These are phyloP conservation scores for Hyphantria cunea DNA, from an alignment of 1,140 invertebrate species.

Conservation along the genomic window DNA sequence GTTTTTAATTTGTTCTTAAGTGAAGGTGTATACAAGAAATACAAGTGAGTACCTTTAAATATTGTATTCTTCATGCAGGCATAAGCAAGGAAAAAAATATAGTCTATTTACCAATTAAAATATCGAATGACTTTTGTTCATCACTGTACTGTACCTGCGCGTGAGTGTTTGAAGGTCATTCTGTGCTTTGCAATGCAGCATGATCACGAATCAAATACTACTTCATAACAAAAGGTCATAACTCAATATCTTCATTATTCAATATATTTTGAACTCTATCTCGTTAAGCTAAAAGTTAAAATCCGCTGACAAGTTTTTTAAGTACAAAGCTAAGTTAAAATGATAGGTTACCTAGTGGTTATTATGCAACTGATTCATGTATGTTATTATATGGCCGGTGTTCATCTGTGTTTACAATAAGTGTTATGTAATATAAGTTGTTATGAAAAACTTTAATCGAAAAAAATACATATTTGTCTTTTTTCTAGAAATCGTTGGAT, in stretches of 20 bases:
- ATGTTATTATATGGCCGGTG: conserved; percentile 1
- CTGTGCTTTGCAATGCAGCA: conserved; percentile 63
- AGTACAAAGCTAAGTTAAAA: conserved; percentile 8
- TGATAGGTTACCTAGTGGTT: conserved; percentile 18
- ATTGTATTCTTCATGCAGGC: too few species aligned
- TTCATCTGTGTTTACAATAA: conserved; percentile 15
- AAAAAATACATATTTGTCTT: too few species aligned
- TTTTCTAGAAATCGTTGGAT: too few species aligned
- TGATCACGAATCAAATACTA: conserved; percentile 50
- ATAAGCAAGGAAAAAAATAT: too few species aligned
- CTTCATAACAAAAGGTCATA: conserved; percentile 22
- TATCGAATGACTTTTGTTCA: neutral
- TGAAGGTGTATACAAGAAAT: too few species aligned
- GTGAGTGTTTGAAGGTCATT: conserved; percentile 65
- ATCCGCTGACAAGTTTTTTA: too few species aligned
- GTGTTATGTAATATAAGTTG: conserved; percentile 1
- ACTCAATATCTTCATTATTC: neutral
- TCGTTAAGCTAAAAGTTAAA: neutral
- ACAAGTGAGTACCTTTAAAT: too few species aligned
- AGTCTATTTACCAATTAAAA: too few species aligned
- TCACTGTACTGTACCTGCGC: conserved; percentile 48
- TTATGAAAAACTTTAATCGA: too few species aligned
- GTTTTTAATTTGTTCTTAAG: too few species aligned
- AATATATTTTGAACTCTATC: neutral
- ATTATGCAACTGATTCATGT: conserved; percentile 24